A percentile compares a stretch with the other conserved stretches of the same genome.
Conservation (phyloP, 2,113 vertebrate species). For the Bucco capensis region DNA sequence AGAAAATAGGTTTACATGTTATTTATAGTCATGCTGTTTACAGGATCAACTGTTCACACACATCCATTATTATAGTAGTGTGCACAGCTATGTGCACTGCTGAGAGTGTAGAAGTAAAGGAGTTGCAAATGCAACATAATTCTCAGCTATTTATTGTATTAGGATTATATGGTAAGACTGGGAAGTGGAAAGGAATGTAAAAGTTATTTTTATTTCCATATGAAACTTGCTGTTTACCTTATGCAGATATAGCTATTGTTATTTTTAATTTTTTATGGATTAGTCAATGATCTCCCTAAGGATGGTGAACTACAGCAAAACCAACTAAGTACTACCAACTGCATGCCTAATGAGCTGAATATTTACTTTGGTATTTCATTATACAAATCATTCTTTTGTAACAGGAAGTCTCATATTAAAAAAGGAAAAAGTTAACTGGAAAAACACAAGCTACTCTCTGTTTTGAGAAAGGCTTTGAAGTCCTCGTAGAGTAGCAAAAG, state of each 20-base stretch:
- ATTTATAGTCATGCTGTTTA: background rate
- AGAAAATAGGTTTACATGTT: background rate
- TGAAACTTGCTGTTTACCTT: background rate
- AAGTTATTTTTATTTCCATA: background rate
- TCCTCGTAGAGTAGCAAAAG: background rate
- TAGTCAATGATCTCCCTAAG: background rate
- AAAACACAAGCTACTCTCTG: background rate
- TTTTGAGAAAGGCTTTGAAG: conserved; percentile 9
- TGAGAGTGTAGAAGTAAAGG: background rate
- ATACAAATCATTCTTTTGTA: background rate
- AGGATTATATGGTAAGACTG: background rate
- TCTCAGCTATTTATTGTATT: background rate
- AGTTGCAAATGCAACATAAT: background rate
- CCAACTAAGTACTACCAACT: background rate
- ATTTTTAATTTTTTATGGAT: background rate
- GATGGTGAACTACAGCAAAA: background rate
- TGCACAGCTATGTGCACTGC: background rate
- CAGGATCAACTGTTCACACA: background rate
- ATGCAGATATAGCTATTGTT: background rate
- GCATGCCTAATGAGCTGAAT: background rate
- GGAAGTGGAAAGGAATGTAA: background rate
- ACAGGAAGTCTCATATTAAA: conserved; percentile 5
- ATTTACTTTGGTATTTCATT: background rate
- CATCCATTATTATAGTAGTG: rapidly evolving
- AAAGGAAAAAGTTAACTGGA: background rate